Evolutionary conservation across 2,888 invertebrate genomes (phyloP), one percentile per base, ranked within the genome.

Genomic region (Eutolmus rufibarbis): DNA sequence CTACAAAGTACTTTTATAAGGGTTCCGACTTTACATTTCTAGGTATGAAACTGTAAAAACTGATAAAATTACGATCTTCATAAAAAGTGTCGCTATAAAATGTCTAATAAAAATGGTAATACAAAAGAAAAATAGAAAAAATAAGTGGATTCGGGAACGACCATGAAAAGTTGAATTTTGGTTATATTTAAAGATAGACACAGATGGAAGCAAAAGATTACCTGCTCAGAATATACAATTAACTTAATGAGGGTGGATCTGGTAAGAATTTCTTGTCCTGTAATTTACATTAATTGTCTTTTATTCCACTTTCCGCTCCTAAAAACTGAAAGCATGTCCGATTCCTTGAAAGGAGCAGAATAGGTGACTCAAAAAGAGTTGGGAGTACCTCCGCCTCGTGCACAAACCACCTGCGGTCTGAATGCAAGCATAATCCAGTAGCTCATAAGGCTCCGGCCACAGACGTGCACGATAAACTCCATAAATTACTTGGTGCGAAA

Each of bases 401-500:
- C 8, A 34, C 34, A 34, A 12, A 77, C 77, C 40, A 31, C 77
- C 77, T 77, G 66, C 28, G 66, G 28, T 66, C 19, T 28, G 12
- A 66, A 66, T 66, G 66, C 66, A 66, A 66, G 66, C 66, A 76
- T 51, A 51, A 51, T 51, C 31, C 79, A 51, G 14, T 14, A n/a
- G 79, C 7, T 79, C 79, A 79, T 79, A 79, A 79, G 51, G 51
- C 12, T 51, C 16, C 16, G 28, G 51, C 79, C 79, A 79, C 51
- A 79, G 79, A 79, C 51, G 51, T 79, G 79, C 79, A 79, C 79
- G 79, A 79, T 79, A 79, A 79, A 79, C 51, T 79, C 51, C 51
- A 51, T 79, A 79, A 79, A 79, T 79, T 79, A 79, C 79, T 79
- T 79, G 51, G 79, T 79, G 79, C 31, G 51, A 79, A 79, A 79